phyloP scores from a whole-genome alignment of 2,888 invertebrate genomes.

The Hemistola chrysoprasaria region DNA sequence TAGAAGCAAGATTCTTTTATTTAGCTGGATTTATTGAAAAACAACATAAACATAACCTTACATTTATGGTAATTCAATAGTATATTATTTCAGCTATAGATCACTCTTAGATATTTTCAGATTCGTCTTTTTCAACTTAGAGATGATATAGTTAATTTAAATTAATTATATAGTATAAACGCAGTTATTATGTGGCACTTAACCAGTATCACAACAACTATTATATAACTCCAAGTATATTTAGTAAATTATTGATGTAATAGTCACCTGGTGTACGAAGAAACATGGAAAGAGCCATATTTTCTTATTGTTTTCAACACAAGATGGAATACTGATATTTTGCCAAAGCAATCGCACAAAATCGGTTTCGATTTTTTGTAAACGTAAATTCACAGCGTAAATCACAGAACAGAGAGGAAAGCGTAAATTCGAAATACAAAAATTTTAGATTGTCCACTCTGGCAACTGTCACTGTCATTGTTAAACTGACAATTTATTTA shows the following conservation, averaged over 20 bases:
- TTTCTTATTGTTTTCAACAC: constrained; percentile 4
- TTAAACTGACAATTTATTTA: too few relatives aligned
- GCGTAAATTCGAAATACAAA: background rate
- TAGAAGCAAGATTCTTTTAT: too few relatives aligned
- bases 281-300: constrained; percentile 72
- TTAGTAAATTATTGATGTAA: constrained; percentile 14
- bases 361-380: background rate
- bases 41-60: constrained; percentile 6
- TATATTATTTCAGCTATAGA: too few relatives aligned
- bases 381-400: background rate
- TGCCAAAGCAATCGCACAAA: constrained; percentile 1
- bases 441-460: too few relatives aligned
- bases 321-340: constrained; percentile 1
- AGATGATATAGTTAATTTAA: too few relatives aligned
- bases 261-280: constrained; percentile 63
- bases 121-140: too few relatives aligned
- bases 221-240: constrained; percentile 55
- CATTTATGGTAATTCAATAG: too few relatives aligned
- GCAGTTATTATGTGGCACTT: background rate
- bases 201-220: constrained; percentile 34
- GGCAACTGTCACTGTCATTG: too few relatives aligned
- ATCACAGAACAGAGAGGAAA: too few relatives aligned
- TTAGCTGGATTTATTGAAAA: background rate
- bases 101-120: too few relatives aligned
- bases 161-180: too few relatives aligned